A percentile compares a stretch with the other conserved stretches of the same genome.
phyloP scores from a whole-genome alignment of 1,140 invertebrate species.

The Drosophila equinoxialis region DNA sequence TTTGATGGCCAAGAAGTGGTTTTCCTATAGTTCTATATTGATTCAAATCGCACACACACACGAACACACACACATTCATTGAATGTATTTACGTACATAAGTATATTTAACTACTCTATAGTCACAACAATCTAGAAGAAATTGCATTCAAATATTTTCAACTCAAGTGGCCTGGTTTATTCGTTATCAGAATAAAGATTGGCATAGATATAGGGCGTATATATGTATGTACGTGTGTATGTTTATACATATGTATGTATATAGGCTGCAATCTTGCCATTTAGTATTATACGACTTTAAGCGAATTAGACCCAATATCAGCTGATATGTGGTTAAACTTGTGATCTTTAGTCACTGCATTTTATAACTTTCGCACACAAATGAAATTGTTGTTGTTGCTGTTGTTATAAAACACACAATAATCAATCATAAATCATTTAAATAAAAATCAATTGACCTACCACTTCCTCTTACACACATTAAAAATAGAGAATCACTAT shows the following conservation, averaged over 20 bases:
- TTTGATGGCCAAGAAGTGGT: slow-evolving; percentile 2
- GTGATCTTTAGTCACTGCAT: slow-evolving; percentile 14
- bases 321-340: slow-evolving; percentile 4
- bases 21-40: slow-evolving; percentile 6
- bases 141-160: slow-evolving; percentile 20
- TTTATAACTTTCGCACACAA: background rate
- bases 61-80: background rate
- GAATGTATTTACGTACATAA: slow-evolving; percentile 4
- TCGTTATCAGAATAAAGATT: slow-evolving; percentile 20
- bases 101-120: slow-evolving; percentile 24
- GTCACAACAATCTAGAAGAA: slow-evolving; percentile 4
- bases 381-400: no score
- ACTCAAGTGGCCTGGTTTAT: slow-evolving; percentile 13
- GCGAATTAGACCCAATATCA: slow-evolving; percentile 20
- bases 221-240: slow-evolving; percentile 21
- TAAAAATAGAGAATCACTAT: no score
- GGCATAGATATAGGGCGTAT: slow-evolving; percentile 14
- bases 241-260: slow-evolving; percentile 1
- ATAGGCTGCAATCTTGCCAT: slow-evolving; percentile 14
- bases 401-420: background rate
- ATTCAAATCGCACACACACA: background rate
- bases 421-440: background rate
- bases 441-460: background rate
- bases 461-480: background rate
- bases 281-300: slow-evolving; percentile 9